phyloP scores from a whole-genome alignment of 2,113 vertebrate genomes.

The Athene cunicularia region DNA sequence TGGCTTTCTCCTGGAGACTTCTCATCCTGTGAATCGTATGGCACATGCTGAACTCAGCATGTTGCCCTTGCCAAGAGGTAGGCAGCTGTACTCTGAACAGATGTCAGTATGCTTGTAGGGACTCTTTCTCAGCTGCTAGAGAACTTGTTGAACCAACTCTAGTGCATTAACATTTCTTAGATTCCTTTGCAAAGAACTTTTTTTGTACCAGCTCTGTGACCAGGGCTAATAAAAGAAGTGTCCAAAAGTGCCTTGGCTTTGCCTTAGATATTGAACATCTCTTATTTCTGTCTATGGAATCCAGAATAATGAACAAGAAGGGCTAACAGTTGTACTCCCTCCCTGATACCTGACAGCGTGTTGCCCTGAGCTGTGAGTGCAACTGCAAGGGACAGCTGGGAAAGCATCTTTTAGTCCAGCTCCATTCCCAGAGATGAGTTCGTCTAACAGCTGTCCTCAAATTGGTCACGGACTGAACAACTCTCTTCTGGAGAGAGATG shows the following conservation, averaged over 20 bases:
- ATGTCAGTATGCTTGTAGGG: not conserved
- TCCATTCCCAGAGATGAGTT: not conserved
- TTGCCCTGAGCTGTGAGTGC: not conserved
- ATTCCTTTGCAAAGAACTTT: not conserved
- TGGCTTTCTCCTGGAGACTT: not conserved
- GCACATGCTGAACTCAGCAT: not conserved
- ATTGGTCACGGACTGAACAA: not conserved
- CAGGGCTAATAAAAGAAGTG: not conserved
- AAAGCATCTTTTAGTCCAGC: not conserved
- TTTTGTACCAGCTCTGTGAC: not conserved
- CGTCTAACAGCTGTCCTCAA: not conserved
- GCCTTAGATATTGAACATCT: not conserved
- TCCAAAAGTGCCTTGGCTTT: not conserved
- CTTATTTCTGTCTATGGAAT: not conserved
- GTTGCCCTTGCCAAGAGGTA: not conserved
- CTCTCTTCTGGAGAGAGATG: not conserved
- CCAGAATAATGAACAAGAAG: not conserved
- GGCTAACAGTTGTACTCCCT: not conserved
- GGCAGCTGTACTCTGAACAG: not conserved
- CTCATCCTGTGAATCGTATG: not conserved
- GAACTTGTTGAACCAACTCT: not conserved
- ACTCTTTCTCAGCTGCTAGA: not conserved
- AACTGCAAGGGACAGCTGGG: constrained; percentile 9
- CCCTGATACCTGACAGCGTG: not conserved
- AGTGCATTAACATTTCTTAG: not conserved